phyloP scores from a whole-genome alignment of 2,888 invertebrate species.

The Lasioglossum pauxillum region DNA sequence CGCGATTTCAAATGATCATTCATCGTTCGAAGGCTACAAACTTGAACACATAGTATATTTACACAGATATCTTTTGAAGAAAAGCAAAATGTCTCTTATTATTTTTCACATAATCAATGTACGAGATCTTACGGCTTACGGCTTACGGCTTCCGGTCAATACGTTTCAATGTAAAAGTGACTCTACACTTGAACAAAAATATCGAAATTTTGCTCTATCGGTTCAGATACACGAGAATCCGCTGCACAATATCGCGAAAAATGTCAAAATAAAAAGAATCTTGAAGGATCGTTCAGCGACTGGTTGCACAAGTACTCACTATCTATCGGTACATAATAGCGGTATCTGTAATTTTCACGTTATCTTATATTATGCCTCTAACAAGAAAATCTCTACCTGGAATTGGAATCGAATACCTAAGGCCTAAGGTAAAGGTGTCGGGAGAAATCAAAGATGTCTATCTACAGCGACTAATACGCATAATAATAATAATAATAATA shows the following conservation, averaged over 20 bases:
- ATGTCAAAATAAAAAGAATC: slow-evolving; percentile 25
- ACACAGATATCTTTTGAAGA: too few species aligned
- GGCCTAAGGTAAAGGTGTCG: slow-evolving; percentile 37
- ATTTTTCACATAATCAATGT: neutral
- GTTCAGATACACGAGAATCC: neutral
- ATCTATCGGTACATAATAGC: slow-evolving; percentile 47
- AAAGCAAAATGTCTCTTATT: neutral
- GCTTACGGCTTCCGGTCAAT: neutral
- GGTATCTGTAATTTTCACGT: slow-evolving; percentile 56
- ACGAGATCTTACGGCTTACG: too few species aligned
- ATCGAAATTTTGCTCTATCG: neutral
- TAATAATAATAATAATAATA: slow-evolving; percentile 3
- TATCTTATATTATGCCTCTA: slow-evolving; percentile 46
- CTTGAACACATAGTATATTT: too few species aligned
- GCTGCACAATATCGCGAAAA: neutral
- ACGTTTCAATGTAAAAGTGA: neutral
- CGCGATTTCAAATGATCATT: too few species aligned
- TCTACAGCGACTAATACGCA: slow-evolving; percentile 54
- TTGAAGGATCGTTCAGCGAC: slow-evolving; percentile 47
- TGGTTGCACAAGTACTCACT: slow-evolving; percentile 63
- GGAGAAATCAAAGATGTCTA: slow-evolving; percentile 47
- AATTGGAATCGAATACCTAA: slow-evolving; percentile 6
- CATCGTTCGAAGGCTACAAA: too few species aligned
- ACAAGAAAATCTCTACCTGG: slow-evolving; percentile 50
- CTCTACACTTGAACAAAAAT: neutral